Evolutionary conservation across 2,797 vertebrate species (phyloP).

Genomic region (Lindbergichthys nudifrons): DNA sequence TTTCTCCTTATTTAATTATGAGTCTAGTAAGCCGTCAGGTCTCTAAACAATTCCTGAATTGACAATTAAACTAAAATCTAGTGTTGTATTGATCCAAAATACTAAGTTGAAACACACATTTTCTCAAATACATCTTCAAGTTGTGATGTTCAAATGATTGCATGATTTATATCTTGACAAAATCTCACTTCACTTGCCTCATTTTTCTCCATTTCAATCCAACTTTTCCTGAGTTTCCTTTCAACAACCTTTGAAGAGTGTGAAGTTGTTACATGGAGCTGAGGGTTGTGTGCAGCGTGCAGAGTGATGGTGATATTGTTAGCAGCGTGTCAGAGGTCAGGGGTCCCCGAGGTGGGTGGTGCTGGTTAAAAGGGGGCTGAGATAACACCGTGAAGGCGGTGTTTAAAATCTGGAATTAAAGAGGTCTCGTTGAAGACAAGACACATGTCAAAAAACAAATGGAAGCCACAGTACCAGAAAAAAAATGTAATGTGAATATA

Average conservation of each 20-base stretch:
- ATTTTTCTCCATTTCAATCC: background rate
- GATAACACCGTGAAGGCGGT: conserved; percentile 28
- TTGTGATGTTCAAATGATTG: background rate
- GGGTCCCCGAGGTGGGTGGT: conserved; percentile 40
- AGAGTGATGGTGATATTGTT: conserved; percentile 25
- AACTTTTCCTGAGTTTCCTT: background rate
- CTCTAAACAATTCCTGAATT: background rate
- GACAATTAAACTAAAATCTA: background rate
- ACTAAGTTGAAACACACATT: background rate
- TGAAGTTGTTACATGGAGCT: conserved; percentile 13
- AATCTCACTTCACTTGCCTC: background rate
- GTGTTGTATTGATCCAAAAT: no score
- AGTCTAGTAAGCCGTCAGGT: background rate
- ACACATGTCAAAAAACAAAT: background rate
- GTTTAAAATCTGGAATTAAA: conserved; percentile 40
- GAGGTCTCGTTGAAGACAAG: background rate
- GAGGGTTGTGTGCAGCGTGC: conserved; percentile 11
- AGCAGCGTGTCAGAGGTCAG: conserved; percentile 46
- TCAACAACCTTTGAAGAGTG: background rate
- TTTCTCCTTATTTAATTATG: no score
- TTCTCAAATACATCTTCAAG: background rate
- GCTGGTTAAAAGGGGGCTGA: conserved; percentile 17
- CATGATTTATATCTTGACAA: background rate
- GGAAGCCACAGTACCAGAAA: background rate
- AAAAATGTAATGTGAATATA: background rate